Conservation (phyloP, 2,888 invertebrate species). For the Melieria picta region DNA sequence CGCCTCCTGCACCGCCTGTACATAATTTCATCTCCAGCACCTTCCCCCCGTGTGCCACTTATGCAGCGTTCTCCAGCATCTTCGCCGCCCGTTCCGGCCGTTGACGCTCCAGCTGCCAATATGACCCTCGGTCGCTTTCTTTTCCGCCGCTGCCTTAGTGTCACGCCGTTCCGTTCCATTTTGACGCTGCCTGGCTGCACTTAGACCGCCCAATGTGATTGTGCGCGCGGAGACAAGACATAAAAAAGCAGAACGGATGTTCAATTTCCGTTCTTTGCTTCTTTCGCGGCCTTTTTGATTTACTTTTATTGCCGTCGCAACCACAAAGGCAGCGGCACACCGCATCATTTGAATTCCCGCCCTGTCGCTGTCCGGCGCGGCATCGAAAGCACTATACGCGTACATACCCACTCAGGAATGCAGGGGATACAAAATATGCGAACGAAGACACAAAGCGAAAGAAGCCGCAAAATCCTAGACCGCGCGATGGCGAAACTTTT, state of each 20-base stretch:
- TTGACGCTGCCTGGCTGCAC: too few species aligned
- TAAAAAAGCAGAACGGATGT: conserved; percentile 29
- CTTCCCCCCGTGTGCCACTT: not conserved
- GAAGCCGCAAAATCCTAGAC: not conserved
- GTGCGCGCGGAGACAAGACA: not conserved
- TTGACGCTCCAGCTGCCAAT: too few species aligned
- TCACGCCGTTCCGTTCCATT: too few species aligned
- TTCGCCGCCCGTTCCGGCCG: too few species aligned
- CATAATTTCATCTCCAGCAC: not conserved
- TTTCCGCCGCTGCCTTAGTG: too few species aligned
- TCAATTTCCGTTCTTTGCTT: conserved; percentile 33
- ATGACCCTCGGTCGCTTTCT: too few species aligned
- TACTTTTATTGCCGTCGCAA: conserved; percentile 14
- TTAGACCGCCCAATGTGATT: too few species aligned
- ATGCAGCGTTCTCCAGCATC: too few species aligned
- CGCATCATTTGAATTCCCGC: conserved; percentile 2
- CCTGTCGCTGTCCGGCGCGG: not conserved
- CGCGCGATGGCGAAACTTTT: not conserved
- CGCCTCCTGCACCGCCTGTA: too few species aligned
- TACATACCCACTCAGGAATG: not conserved
- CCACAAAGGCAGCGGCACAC: not conserved
- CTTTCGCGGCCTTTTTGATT: not conserved
- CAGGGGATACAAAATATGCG: not conserved
- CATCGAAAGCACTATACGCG: not conserved
- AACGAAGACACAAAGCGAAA: not conserved